These are phyloP conservation scores for Atopsyche davidsoni DNA, from an alignment of 1,140 invertebrate species.

Conservation along the genomic window DNA sequence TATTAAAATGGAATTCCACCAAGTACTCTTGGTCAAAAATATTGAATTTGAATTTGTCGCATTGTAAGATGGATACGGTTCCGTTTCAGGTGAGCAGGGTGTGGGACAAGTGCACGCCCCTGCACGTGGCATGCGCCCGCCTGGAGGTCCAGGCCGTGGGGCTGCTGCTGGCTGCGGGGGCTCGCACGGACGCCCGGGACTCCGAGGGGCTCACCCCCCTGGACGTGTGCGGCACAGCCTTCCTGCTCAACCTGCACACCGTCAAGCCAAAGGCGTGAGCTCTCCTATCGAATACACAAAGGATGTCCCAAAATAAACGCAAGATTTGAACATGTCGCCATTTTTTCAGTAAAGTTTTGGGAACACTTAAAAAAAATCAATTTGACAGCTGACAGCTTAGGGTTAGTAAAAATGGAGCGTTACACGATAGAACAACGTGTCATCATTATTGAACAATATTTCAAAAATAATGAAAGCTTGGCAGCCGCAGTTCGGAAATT, in stretches of 20 bases:
- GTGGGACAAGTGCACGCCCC: conserved; percentile 39
- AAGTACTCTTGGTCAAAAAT: no score
- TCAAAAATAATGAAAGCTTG: no score
- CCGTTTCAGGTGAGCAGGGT: conserved; percentile 10
- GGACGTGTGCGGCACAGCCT: conserved; percentile 45
- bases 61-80: neutral
- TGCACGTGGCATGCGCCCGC: conserved; percentile 45
- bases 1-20: no score
- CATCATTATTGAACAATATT: no score
- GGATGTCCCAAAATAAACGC: no score
- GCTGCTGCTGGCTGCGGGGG: conserved; percentile 42
- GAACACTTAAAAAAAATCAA: no score
- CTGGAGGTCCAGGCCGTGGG: conserved; percentile 39
- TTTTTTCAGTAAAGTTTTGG: no score
- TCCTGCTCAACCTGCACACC: conserved; percentile 34
- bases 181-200: conserved; percentile 39
- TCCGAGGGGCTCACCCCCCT: conserved; percentile 41
- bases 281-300: neutral
- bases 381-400: no score
- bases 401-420: no score
- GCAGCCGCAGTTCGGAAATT: no score
- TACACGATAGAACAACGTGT: no score
- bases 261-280: neutral
- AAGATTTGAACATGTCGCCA: no score
- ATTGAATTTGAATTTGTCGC: neutral